phyloP scores from a whole-genome alignment of 2,113 vertebrate species.

The Stegastes partitus region DNA sequence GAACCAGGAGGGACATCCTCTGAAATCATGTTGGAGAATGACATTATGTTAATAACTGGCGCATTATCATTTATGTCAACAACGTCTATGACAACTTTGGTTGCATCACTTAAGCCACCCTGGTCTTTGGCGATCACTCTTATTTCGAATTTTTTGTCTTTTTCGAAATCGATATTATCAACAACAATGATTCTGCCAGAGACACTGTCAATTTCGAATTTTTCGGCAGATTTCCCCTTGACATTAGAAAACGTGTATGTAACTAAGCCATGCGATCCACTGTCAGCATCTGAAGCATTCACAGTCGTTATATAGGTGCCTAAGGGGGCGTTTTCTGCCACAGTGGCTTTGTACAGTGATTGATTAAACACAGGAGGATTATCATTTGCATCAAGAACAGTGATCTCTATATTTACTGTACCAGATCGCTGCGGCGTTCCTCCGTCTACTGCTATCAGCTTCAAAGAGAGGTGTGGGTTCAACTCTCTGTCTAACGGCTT shows the following conservation, averaged over 20 bases:
- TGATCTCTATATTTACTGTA: conserved; percentile 55
- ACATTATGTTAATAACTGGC: conserved; percentile 73
- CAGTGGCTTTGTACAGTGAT: conserved; percentile 55
- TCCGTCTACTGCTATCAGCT: conserved; percentile 58
- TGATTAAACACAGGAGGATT: conserved; percentile 75
- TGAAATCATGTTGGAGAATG: conserved; percentile 57
- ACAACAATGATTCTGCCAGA: conserved; percentile 66
- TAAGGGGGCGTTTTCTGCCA: conserved; percentile 59
- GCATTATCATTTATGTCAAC: conserved; percentile 76
- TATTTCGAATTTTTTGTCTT: conserved; percentile 69
- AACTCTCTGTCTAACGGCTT: conserved; percentile 81
- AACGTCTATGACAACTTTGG: conserved; percentile 73
- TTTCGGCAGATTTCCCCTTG: conserved; percentile 30
- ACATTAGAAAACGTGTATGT: conserved; percentile 51
- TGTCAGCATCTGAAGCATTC: conserved; percentile 75
- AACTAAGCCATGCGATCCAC: conserved; percentile 59
- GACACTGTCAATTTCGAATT: conserved; percentile 60
- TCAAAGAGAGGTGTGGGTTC: conserved; percentile 46
- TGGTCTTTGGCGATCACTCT: conserved; percentile 71
- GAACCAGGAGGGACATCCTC: conserved; percentile 66
- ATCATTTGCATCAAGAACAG: conserved; percentile 54
- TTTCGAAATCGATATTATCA: conserved; percentile 74
- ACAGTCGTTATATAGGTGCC: conserved; percentile 67
- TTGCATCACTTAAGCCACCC: conserved; percentile 61
- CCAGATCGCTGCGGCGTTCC: conserved; percentile 62